Conservation (phyloP, 2,113 vertebrate species). For the Gadus macrocephalus region DNA sequence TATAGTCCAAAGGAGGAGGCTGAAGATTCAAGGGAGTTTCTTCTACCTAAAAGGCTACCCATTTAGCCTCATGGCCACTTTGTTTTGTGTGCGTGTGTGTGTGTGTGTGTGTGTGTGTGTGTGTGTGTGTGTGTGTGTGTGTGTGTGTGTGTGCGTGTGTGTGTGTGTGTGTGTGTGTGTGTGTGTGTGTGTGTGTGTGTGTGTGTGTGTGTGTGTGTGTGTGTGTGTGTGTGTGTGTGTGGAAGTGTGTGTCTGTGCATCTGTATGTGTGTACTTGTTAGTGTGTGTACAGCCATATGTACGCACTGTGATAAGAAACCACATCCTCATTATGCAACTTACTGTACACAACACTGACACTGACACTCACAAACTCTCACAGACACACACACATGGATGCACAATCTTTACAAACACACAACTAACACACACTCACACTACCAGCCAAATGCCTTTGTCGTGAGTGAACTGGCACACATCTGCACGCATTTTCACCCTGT, state of each 20-base stretch:
- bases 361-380: not conserved
- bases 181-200: not conserved
- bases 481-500: too few relatives aligned
- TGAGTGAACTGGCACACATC: too few relatives aligned
- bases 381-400: conserved; percentile 10
- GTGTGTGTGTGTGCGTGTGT: too few relatives aligned
- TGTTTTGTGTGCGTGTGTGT: not conserved
- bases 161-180: conserved; percentile 9
- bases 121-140: not conserved
- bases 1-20: too few relatives aligned
- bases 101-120: not conserved
- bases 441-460: too few relatives aligned
- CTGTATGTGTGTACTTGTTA: not conserved
- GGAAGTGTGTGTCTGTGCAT: not conserved
- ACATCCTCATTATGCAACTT: not conserved
- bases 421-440: too few relatives aligned
- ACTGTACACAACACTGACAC: not conserved
- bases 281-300: not conserved
- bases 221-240: not conserved
- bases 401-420: too few relatives aligned
- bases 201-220: not conserved
- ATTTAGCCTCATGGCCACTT: not conserved
- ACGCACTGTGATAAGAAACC: not conserved
- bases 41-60: not conserved
- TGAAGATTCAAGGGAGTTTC: too few relatives aligned